Conservation (phyloP, 35 echinoderm and acorn worm species). For the Eucidaris tribuloides region DNA sequence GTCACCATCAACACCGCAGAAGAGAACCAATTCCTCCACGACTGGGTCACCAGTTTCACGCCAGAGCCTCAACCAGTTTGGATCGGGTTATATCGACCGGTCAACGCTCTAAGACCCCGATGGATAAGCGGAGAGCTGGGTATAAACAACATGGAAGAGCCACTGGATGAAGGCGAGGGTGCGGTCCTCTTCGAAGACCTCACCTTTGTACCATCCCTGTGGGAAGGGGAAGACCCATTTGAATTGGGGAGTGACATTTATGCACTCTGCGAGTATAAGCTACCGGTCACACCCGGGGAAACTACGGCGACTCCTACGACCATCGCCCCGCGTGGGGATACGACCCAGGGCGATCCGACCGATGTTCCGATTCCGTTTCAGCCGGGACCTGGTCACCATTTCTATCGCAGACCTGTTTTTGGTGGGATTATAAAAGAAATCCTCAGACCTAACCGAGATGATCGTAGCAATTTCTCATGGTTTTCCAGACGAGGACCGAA, state of each 20-base stretch:
- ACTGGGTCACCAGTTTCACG: neutral
- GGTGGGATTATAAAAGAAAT: too few relatives aligned
- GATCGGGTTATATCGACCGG: conserved; percentile 2
- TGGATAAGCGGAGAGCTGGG: conserved; percentile 6
- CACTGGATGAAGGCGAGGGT: neutral
- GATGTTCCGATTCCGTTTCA: too few relatives aligned
- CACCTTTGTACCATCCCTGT: neutral
- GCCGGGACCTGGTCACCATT: too few relatives aligned
- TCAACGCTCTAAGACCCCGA: neutral
- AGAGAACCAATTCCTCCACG: conserved; percentile 1
- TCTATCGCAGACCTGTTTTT: too few relatives aligned
- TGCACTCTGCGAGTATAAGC: conserved; percentile 7
- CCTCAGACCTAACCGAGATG: too few relatives aligned
- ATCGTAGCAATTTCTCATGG: too few relatives aligned
- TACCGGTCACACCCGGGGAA: too few relatives aligned
- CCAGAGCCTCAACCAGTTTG: neutral
- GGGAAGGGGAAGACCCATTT: conserved; percentile 4
- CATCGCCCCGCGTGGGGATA: too few relatives aligned
- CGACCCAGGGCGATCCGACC: too few relatives aligned
- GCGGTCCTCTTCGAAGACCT: conserved; percentile 2
- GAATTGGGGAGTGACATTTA: neutral
- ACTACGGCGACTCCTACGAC: too few relatives aligned
- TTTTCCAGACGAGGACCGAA: too few relatives aligned
- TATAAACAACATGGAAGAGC: neutral
- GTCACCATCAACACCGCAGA: neutral